A percentile compares a stretch with the other conserved stretches of the same genome.
Evolutionary conservation across 2,797 vertebrate species (phyloP).

Genomic region (Coendou prehensilis): DNA sequence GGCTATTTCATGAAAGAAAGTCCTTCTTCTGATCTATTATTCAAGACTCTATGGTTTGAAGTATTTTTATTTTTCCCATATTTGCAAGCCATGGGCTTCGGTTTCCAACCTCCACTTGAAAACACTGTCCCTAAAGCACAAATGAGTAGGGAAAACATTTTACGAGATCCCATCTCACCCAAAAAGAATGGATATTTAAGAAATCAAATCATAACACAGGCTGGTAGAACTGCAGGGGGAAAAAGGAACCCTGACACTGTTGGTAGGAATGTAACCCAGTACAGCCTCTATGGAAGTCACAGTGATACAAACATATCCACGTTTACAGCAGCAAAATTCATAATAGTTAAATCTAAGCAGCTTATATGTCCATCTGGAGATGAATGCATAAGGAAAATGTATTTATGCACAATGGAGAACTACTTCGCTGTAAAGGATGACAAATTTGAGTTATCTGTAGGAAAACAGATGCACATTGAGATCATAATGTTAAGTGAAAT

Average conservation of each 20-base stretch:
- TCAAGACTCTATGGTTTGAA: constrained; percentile 9
- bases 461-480: not conserved
- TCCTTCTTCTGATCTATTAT: not conserved
- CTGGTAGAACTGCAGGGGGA: not conserved
- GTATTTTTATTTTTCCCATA: constrained; percentile 2
- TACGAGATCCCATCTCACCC: not conserved
- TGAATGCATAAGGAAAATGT: not conserved
- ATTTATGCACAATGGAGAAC: not conserved
- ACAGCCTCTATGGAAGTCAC: not conserved
- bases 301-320: not conserved
- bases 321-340: not conserved
- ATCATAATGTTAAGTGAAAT: not conserved
- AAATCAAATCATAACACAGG: not conserved
- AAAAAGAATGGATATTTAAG: not conserved
- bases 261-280: not conserved
- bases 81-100: not conserved
- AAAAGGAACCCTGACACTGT: not conserved
- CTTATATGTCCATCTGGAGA: not conserved
- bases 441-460: not conserved
- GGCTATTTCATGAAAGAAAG: not conserved
- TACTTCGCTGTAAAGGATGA: not conserved
- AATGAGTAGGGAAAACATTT: not conserved
- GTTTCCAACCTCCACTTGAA: not conserved
- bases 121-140: not conserved
- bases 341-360: not conserved